A percentile compares a stretch with the other conserved stretches of the same genome.
Conservation (phyloP, 2,113 vertebrate species). For the Solea solea region DNA sequence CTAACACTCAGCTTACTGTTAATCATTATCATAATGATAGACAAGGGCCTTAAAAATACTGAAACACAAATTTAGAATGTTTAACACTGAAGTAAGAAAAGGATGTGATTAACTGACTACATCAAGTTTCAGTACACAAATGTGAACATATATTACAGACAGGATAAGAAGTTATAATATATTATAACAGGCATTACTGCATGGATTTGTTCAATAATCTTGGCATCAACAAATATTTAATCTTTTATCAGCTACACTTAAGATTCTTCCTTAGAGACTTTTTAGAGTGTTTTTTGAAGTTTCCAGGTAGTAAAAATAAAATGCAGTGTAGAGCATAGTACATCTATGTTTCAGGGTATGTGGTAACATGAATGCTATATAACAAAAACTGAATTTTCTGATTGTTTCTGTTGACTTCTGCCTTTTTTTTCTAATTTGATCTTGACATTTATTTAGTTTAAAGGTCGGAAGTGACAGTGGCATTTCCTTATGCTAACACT, state of each 20-base stretch:
- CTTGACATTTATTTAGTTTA: slow-evolving; percentile 78
- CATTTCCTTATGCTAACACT: slow-evolving; percentile 84
- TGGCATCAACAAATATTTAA: background rate
- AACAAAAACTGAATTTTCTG: slow-evolving; percentile 59
- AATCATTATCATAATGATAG: background rate
- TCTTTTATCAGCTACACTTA: slow-evolving; percentile 18
- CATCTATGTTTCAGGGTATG: slow-evolving; percentile 24
- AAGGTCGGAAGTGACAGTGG: slow-evolving; percentile 76
- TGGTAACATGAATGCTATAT: slow-evolving; percentile 58
- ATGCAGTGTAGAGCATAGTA: slow-evolving; percentile 29
- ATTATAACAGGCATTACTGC: background rate
- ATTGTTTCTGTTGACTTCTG: slow-evolving; percentile 61
- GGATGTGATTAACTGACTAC: background rate
- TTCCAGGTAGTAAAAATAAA: slow-evolving; percentile 29
- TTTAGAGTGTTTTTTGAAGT: slow-evolving; percentile 26
- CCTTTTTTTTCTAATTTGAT: slow-evolving; percentile 66
- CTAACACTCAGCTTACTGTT: slow-evolving; percentile 1
- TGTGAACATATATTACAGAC: background rate
- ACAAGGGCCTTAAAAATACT: background rate
- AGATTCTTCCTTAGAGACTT: background rate
- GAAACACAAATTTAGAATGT: background rate
- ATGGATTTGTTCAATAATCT: slow-evolving; percentile 13
- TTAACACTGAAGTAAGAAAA: background rate
- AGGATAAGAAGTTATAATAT: background rate
- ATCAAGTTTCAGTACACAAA: no score